Evolutionary conservation across 2,113 vertebrate species (phyloP).

Genomic region (Phalacrocorax aristotelis): DNA sequence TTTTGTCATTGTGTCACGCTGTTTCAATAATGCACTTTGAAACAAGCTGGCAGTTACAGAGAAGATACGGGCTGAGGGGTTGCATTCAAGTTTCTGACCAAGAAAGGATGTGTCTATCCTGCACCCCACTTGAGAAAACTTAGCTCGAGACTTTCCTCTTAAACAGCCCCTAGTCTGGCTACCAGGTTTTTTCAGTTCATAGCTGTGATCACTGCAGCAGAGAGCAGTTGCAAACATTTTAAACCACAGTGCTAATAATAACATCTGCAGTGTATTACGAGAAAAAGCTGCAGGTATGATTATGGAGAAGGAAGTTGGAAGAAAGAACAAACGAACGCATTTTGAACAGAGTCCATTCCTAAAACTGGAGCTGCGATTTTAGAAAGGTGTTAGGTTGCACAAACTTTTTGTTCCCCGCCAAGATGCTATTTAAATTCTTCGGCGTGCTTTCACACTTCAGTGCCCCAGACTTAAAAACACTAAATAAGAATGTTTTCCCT

Average conservation of each 20-base stretch:
- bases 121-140: not conserved
- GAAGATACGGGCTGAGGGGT: fast-evolving
- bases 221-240: not conserved
- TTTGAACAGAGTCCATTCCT: not conserved
- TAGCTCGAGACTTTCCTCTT: not conserved
- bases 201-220: not conserved
- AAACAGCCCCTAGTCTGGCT: not conserved
- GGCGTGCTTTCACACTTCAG: not conserved
- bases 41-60: not conserved
- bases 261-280: not conserved
- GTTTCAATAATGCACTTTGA: not conserved
- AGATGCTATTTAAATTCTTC: not conserved
- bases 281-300: not conserved
- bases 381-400: not conserved
- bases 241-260: not conserved
- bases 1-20: not conserved
- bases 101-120: not conserved
- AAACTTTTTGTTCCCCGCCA: not conserved
- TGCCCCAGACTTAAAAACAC: not conserved
- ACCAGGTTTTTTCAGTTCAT: not conserved
- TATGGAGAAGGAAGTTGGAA: not conserved
- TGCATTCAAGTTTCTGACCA: not conserved
- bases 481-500: not conserved
- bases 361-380: not conserved
- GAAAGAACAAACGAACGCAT: not conserved